These are phyloP conservation scores for Thereva nobilitata DNA, from an alignment of 2,888 invertebrate genomes.

Conservation along the genomic window DNA sequence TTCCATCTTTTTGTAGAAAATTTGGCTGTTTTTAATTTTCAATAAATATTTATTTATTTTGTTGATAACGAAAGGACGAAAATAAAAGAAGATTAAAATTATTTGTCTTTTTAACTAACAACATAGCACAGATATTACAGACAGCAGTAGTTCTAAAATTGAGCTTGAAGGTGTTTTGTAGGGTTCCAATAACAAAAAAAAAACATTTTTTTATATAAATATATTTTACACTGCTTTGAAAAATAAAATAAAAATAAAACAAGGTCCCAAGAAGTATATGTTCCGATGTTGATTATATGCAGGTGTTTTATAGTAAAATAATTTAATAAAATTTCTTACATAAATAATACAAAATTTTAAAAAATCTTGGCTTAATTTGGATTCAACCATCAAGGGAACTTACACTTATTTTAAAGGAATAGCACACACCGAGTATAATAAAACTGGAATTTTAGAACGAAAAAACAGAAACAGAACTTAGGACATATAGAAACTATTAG, in stretches of 20 bases:
- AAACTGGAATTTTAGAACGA: slow-evolving; percentile 12
- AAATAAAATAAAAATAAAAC: no score
- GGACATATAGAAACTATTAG: slow-evolving; percentile 22
- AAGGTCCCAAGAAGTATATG: slow-evolving; percentile 8
- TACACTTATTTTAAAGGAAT: slow-evolving; percentile 19
- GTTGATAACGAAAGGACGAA: slow-evolving; percentile 18
- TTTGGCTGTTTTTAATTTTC: no score
- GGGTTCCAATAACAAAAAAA: slow-evolving; percentile 3
- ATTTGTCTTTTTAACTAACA: slow-evolving; percentile 14
- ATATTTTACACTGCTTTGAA: no score
- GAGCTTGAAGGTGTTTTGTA: slow-evolving; percentile 14
- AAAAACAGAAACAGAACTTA: slow-evolving; percentile 15
- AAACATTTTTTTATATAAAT: slow-evolving; percentile 20
- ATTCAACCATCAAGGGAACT: slow-evolving; percentile 25
- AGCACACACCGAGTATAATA: slow-evolving; percentile 30
- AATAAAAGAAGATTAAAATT: slow-evolving; percentile 5
- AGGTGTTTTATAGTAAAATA: background rate
- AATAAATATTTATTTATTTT: no score
- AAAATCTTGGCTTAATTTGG: slow-evolving; percentile 2
- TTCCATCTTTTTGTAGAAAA: no score
- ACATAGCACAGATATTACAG: slow-evolving; percentile 33
- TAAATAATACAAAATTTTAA: background rate
- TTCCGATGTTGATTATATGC: slow-evolving; percentile 22
- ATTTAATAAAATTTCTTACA: background rate
- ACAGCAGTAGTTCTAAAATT: slow-evolving; percentile 30